These are phyloP conservation scores for Noctua pronuba DNA, from an alignment of 2,888 invertebrate species.

Conservation along the genomic window DNA sequence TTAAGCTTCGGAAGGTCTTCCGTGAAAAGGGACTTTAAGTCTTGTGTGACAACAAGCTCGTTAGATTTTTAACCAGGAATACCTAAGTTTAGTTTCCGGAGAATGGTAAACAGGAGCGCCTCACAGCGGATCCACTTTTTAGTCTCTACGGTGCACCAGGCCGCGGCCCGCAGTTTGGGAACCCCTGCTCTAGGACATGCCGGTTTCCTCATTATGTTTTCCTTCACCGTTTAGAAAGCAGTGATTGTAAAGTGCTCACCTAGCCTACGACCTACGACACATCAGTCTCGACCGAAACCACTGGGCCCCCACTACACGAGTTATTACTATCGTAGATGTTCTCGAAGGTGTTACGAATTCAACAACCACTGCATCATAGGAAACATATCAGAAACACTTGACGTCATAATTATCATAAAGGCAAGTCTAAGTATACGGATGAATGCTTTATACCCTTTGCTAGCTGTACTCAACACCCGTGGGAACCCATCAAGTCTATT, in stretches of 20 bases:
- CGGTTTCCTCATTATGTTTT: background rate
- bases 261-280: background rate
- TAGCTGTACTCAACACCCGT: background rate
- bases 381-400: background rate
- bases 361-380: background rate
- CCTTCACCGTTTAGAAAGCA: background rate
- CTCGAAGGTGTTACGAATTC: background rate
- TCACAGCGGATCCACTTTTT: too few species aligned
- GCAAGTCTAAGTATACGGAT: background rate
- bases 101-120: too few species aligned
- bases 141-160: too few species aligned
- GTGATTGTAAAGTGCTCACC: background rate
- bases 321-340: background rate
- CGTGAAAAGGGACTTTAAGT: too few species aligned
- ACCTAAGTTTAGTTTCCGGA: too few species aligned
- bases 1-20: too few species aligned
- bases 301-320: background rate
- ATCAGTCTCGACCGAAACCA: background rate
- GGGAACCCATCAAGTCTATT: constrained; percentile 25
- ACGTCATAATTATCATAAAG: background rate
- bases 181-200: too few species aligned
- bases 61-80: too few species aligned
- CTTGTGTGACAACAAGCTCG: too few species aligned
- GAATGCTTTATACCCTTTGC: background rate
- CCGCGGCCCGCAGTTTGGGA: too few species aligned